These are phyloP conservation scores for Varecia variegata DNA, from an alignment of 2,797 vertebrate genomes.

Conservation along the genomic window DNA sequence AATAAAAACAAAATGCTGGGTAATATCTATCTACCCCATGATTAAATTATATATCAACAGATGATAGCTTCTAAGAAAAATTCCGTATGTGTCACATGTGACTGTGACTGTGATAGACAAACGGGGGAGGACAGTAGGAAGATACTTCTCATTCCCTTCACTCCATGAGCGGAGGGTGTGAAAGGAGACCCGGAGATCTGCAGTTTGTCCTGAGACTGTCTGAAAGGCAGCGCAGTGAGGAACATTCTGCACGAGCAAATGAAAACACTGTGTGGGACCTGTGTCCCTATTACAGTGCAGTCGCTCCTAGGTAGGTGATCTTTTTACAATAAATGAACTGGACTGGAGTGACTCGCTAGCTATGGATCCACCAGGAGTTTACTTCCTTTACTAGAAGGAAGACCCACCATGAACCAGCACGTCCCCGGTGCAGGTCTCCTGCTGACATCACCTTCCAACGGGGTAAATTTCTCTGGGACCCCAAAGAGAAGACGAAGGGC, in stretches of 20 bases:
- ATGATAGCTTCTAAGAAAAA: neutral
- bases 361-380: neutral
- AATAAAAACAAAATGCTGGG: neutral
- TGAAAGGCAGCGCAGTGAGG: neutral
- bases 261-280: neutral
- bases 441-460: neutral
- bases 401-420: neutral
- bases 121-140: rapidly evolving
- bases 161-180: neutral
- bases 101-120: neutral
- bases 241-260: rapidly evolving
- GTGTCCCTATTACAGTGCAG: neutral
- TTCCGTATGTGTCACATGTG: neutral
- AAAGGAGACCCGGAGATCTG: neutral
- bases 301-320: neutral
- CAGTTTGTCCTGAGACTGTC: neutral
- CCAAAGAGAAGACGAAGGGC: neutral
- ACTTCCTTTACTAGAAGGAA: neutral
- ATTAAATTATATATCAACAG: neutral
- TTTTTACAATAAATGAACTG: neutral
- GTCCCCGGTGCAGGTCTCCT: neutral
- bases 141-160: neutral
- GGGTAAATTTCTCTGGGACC: neutral
- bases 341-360: neutral
- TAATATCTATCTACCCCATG: neutral